Evolutionary conservation across 2,113 vertebrate genomes (phyloP), one percentile per base, ranked within the genome.

Genomic region (Nycticorax nycticorax): DNA sequence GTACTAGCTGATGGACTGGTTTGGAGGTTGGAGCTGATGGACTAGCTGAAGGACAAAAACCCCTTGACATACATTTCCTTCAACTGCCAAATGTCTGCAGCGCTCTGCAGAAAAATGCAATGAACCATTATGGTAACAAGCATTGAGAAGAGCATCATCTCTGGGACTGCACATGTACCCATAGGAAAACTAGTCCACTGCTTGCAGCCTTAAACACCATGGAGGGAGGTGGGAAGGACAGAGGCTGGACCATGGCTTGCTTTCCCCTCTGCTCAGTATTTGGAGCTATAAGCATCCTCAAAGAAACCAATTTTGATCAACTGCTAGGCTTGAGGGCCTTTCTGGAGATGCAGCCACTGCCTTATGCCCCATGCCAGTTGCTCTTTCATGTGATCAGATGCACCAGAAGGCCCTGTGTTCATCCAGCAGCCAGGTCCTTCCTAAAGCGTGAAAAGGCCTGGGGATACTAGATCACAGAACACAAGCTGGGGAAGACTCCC

Each of bases 131-230:
- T 3, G 2, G 7, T 55, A 37, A 16, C 5, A 69, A 68, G 28
- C 24, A 14, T 30, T n/a, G 26, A 90, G 82, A 72, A 71, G 20
- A 73, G 5, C 10, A 18, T 56, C 6, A 13, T 3, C 23, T 68
- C 35, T 10, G 1, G 6, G 35, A 14, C 15, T 67, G 43, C 4
- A 3, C 8, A 3, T 12, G 12, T 7, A 30, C n/a, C 26, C 20
- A 33, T 12, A 66, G 33, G 47, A 69, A 81, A 66, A 53, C 12
- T 32, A 45, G 9, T 27, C 32, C 12, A 7, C n/a, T 80, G 20
- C 33, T 76, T 33, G 56, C 43, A 75, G 21, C 8, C 26, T 81
- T 67, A 48, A 48, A 26, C 19, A 81, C 10, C 13, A 5, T 11
- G 21, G 33, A 69, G 21, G 16, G 14, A 79, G n/a, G 6, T 72